Evolutionary conservation across 2,888 invertebrate genomes (phyloP), one percentile per base, ranked within the genome.

Genomic region (Sycophila texana): DNA sequence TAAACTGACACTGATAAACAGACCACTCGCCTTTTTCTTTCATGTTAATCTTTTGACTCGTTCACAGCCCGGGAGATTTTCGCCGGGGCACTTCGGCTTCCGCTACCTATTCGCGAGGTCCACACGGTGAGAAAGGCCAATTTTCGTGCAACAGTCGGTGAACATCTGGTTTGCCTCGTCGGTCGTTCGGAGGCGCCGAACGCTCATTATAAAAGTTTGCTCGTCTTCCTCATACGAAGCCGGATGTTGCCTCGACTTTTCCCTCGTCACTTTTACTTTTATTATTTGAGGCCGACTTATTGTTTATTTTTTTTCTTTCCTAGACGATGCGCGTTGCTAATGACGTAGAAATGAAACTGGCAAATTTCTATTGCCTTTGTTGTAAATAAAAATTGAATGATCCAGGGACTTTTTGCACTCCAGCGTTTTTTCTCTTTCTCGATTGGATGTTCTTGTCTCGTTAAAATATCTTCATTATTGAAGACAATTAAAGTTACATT

Each of bases 161-260:
- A 75, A 71, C 73, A 68, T 74, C 73, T 78, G 68, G 39, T 68
- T 68, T 67, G 47, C 30, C 7, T 16, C n/a, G 16, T 73, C 67
- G 66, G 26, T 67, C 49, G 67, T 4, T 20, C 72, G 47, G 5
- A 71, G 47, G 16, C 16, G 47, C 22, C 20, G 65, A 55, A 70
- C 22, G 39, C 55, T 76, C 22, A 68, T 61, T 61, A 63, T 55
- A 63, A 47, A 55, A 30, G 26, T 20, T 18, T 12, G 53, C 30
- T 16, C 39, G 60, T 51, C 67, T 78, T 67, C 73, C 73, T 51
- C 16, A 49, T 66, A 16, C n/a, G n/a, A 13, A 49, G 20, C 74
- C 68, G 74, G 78, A 74, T 74, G 61, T 74, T 68, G 51, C 68
- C 55, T 39, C 39, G 57, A 67, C 74, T 78, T 78, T 68, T 63